Percentiles rank a stretch among this genome's conserved stretches.
These are phyloP conservation scores for Tinea semifulvella DNA, from an alignment of 2,888 invertebrate species.

Conservation along the genomic window DNA sequence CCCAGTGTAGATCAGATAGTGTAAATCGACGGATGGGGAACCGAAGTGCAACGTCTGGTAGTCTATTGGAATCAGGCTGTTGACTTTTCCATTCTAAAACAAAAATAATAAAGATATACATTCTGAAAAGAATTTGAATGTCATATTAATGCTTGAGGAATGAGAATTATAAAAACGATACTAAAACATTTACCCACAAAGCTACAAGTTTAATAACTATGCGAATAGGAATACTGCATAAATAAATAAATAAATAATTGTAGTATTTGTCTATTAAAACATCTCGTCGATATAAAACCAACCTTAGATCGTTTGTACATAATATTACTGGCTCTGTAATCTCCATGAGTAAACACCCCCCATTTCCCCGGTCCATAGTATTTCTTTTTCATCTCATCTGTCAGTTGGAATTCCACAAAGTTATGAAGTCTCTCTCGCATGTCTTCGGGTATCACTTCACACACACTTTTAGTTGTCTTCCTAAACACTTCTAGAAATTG, in stretches of 20 bases:
- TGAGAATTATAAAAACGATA: too few relatives aligned
- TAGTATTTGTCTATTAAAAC: too few relatives aligned
- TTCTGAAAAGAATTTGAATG: neutral
- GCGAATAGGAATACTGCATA: too few relatives aligned
- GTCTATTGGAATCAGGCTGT: slow-evolving; percentile 9
- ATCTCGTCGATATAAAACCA: too few relatives aligned
- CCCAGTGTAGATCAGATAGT: slow-evolving; percentile 12
- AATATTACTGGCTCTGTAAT: slow-evolving; percentile 19
- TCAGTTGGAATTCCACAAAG: neutral
- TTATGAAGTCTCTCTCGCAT: slow-evolving; percentile 8
- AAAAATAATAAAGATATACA: neutral
- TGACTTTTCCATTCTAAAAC: slow-evolving; percentile 13
- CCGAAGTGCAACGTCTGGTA: slow-evolving; percentile 13
- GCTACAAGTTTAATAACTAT: too few relatives aligned
- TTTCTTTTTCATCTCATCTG: neutral
- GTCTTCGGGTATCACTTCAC: neutral
- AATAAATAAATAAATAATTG: too few relatives aligned
- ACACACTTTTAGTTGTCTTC: neutral
- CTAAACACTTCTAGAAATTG: neutral
- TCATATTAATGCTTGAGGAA: too few relatives aligned
- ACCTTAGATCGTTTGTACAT: slow-evolving; percentile 16
- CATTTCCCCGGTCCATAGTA: neutral
- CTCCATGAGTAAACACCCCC: slow-evolving; percentile 15
- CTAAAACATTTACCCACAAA: too few relatives aligned
- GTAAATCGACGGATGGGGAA: slow-evolving; percentile 7